Conservation (phyloP, 1,140 invertebrate species). For the Anagrus nilaparvatae region DNA sequence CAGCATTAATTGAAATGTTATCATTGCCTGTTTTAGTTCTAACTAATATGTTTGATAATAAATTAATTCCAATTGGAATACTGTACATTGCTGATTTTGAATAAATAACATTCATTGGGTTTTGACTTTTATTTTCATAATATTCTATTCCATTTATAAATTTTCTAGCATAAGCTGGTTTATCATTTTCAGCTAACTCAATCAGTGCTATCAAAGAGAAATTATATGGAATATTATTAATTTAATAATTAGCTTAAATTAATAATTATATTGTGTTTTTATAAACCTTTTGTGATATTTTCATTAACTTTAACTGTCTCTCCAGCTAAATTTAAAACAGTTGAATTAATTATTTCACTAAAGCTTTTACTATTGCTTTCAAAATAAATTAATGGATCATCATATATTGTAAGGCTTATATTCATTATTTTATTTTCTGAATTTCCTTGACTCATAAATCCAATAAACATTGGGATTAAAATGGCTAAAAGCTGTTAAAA, state of each 20-base stretch:
- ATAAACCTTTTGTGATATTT: background rate
- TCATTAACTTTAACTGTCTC: background rate
- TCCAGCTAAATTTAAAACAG: too few species aligned
- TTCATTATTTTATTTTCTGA: constrained; percentile 4
- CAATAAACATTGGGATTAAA: constrained; percentile 8
- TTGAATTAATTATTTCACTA: too few species aligned
- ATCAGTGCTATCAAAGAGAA: constrained; percentile 22
- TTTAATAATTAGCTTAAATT: background rate
- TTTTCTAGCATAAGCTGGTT: constrained; percentile 28
- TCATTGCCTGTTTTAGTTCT: constrained; percentile 23
- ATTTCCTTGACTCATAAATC: constrained; percentile 6
- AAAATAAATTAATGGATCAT: too few species aligned
- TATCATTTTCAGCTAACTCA: constrained; percentile 18
- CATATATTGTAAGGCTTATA: too few species aligned
- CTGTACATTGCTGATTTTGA: constrained; percentile 30
- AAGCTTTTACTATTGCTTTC: too few species aligned
- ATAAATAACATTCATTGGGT: constrained; percentile 29
- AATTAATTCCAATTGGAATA: constrained; percentile 32
- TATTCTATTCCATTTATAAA: constrained; percentile 26
- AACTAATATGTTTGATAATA: constrained; percentile 30
- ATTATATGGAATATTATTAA: background rate
- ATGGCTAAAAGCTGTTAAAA: background rate
- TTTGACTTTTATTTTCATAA: constrained; percentile 19
- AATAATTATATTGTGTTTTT: background rate
- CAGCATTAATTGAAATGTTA: constrained; percentile 28